Percentiles rank a stretch among this genome's conserved stretches.
phyloP scores from a whole-genome alignment of 1,140 invertebrate species.

The Neodiprion fabricii region DNA sequence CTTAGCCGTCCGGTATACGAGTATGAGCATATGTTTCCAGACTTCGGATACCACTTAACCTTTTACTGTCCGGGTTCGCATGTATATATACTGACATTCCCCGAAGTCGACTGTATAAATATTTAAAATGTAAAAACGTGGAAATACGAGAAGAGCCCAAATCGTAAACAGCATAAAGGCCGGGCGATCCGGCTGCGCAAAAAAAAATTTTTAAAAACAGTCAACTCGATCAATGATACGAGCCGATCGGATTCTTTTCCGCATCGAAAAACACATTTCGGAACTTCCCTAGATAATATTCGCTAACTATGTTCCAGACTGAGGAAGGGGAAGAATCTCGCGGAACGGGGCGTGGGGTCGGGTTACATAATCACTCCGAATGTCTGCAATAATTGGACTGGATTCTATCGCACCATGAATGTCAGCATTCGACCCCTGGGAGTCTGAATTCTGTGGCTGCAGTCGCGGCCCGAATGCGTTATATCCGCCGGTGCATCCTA shows the following conservation, averaged over 20 bases:
- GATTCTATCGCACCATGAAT: background rate
- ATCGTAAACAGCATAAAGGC: background rate
- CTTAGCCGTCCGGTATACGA: background rate
- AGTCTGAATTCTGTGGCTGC: conserved; percentile 2
- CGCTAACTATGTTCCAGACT: too few relatives aligned
- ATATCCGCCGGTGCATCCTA: background rate
- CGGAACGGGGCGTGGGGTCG: background rate
- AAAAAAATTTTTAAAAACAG: background rate
- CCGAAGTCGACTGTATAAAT: background rate
- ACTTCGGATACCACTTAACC: background rate
- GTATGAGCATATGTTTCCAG: background rate
- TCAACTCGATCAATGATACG: background rate
- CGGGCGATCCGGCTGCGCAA: background rate
- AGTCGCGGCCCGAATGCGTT: background rate
- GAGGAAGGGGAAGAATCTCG: too few relatives aligned
- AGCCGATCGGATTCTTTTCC: too few relatives aligned
- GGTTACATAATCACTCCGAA: background rate
- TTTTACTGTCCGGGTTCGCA: background rate
- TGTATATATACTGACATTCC: background rate
- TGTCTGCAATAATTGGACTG: background rate
- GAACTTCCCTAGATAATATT: too few relatives aligned
- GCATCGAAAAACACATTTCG: too few relatives aligned
- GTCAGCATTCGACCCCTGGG: conserved; percentile 1
- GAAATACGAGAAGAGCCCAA: background rate
- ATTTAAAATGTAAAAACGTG: background rate